Base-by-base conservation (phyloP, 2,888 invertebrate species). In the Agrilus biguttatus region DNA sequence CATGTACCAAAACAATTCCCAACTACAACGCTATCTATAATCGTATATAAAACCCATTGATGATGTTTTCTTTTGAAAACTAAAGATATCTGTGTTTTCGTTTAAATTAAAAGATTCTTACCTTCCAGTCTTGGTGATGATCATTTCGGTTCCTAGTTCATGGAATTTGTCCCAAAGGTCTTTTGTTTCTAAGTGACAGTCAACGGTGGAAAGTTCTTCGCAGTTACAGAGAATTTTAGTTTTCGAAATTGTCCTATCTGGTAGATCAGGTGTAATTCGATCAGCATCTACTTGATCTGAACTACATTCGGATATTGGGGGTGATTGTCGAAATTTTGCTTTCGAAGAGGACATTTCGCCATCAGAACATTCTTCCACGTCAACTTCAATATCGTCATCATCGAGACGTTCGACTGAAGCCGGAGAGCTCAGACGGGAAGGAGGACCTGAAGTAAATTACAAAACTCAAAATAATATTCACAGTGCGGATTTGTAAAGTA, bases 61-160 rank as follows among this genome's bases (percentile, higher is more conserved):
- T 10, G 14, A 5, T 38, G 8, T 8, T 19, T 19, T 19, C n/a
- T 23, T 19, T 37, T 19, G 10, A 12, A 19, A 37, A 37, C 8
- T 10, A 28, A 28, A 2, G 28, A 3, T 10, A 5, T 28, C 28
- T 28, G 2, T 10, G 2, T 28, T 28, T 28, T 10, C 2, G 1
- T 10, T 40, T 33, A 40, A 40, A 34, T 33, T 33, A 40, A 33
- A 33, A 40, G 33, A 65, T 62, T 61, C 75, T 67, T 62, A 83
- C 83, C 84, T 74, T 62, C 85, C 85, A 46, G 82, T 82, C 66
- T 86, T 85, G 10, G 85, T 86, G 65, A 86, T 86, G 66, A 86
- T 86, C 85, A 86, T 86, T 68, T 85, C 84, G 2, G 84, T 85
- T 23, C 83, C 83, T 45, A 85, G 70, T 55, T 77, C 77, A 62